A percentile compares a stretch with the other conserved stretches of the same genome.
These are phyloP conservation scores for Melikaiella ostensackeni DNA, from an alignment of 2,888 invertebrate genomes.

Conservation along the genomic window DNA sequence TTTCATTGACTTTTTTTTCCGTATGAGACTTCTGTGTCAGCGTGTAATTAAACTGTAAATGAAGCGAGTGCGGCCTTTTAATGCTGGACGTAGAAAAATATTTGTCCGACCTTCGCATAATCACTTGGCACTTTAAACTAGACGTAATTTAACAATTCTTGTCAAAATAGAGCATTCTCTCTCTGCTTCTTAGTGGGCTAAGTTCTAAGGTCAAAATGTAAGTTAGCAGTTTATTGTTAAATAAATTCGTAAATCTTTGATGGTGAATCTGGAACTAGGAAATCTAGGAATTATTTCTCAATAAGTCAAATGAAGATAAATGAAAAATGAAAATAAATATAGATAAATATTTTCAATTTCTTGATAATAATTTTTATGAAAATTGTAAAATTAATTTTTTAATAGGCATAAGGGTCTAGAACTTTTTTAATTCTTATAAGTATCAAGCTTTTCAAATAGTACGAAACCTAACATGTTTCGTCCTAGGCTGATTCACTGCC, in stretches of 20 bases:
- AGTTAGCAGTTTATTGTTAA: neutral
- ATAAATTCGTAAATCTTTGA: neutral
- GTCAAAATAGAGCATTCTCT: constrained; percentile 4
- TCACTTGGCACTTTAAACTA: constrained; percentile 17
- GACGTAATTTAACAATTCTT: constrained; percentile 20
- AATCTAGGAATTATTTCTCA: neutral
- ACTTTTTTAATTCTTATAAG: no score
- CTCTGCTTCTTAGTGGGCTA: neutral
- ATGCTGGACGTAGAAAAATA: constrained; percentile 12
- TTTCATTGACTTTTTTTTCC: neutral
- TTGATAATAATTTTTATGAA: no score
- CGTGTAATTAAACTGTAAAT: neutral
- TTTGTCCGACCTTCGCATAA: constrained; percentile 14
- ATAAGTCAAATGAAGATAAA: neutral
- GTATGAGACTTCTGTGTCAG: neutral
- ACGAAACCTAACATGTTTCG: no score
- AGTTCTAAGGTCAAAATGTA: constrained; percentile 15
- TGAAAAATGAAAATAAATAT: neutral
- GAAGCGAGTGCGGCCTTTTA: neutral
- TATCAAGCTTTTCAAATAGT: no score
- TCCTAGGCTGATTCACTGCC: no score
- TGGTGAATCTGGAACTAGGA: neutral
- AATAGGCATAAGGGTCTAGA: no score
- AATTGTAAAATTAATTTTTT: no score
- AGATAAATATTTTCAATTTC: neutral